Conservation (phyloP, 2,113 vertebrate genomes). For the Leptocoma aspasia region DNA sequence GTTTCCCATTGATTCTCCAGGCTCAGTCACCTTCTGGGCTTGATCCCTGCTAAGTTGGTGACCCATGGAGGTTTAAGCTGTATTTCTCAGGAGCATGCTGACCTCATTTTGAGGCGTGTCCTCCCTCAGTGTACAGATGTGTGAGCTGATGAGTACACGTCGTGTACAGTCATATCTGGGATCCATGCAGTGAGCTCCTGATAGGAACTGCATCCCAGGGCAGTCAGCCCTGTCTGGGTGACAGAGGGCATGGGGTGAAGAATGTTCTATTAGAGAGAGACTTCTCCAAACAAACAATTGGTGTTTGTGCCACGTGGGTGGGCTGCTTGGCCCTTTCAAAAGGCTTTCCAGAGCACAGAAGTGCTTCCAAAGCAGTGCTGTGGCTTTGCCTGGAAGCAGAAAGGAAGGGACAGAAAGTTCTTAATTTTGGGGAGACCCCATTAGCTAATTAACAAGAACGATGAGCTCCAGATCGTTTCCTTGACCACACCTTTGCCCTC, state of each 20-base stretch:
- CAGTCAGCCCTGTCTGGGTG: background rate
- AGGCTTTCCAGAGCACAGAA: background rate
- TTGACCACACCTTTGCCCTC: background rate
- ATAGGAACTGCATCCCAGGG: background rate
- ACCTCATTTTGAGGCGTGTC: background rate
- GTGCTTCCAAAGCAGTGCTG: background rate
- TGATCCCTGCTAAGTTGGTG: background rate
- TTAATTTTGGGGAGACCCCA: background rate
- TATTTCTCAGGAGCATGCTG: background rate
- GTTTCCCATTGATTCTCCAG: background rate
- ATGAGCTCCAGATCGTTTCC: background rate
- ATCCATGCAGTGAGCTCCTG: background rate
- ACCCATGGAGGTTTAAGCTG: background rate
- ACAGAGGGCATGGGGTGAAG: background rate
- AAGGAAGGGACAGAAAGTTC: background rate
- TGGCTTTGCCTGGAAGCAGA: background rate
- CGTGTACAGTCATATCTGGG: background rate
- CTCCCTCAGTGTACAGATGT: background rate
- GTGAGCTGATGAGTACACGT: background rate
- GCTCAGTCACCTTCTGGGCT: background rate
- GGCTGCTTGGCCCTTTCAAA: background rate
- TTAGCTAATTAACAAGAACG: background rate
- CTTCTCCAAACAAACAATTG: background rate
- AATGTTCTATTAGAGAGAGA: background rate
- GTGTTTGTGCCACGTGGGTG: conserved; percentile 1